Evolutionary conservation across 2,888 invertebrate genomes (phyloP).

Genomic region (Heliconius ethilla): DNA sequence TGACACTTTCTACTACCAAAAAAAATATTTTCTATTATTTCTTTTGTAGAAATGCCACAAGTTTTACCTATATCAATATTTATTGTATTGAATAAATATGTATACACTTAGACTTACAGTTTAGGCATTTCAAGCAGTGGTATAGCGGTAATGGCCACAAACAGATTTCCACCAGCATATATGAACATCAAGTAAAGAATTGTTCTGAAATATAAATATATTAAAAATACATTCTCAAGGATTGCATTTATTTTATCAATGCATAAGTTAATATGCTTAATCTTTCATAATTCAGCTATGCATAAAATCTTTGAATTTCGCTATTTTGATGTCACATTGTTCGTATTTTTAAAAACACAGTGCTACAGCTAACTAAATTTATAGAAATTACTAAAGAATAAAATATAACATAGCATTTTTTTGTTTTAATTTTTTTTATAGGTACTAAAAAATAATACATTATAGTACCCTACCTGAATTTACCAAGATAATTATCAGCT

Average conservation of each 20-base stretch:
- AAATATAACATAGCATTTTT: too few relatives aligned
- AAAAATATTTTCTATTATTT: background rate
- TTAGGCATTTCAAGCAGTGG: slow-evolving; percentile 76
- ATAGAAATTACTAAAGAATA: too few relatives aligned
- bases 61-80: too few relatives aligned
- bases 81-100: too few relatives aligned
- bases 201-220: slow-evolving; percentile 73
- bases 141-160: slow-evolving; percentile 83
- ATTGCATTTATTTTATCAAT: too few relatives aligned
- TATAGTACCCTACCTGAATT: slow-evolving; percentile 78
- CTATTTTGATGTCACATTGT: background rate
- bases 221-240: background rate
- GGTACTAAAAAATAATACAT: too few relatives aligned
- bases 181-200: slow-evolving; percentile 88
- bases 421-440: too few relatives aligned
- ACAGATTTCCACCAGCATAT: slow-evolving; percentile 86
- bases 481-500: slow-evolving; percentile 90
- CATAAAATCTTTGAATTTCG: too few relatives aligned
- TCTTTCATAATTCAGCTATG: background rate
- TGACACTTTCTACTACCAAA: background rate
- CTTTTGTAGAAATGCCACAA: background rate
- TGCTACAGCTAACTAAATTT: too few relatives aligned
- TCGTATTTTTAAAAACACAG: background rate
- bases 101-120: slow-evolving; percentile 52
- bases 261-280: too few relatives aligned